Evolutionary conservation across 2,797 vertebrate genomes (phyloP).

Genomic region (Diceros bicornis): DNA sequence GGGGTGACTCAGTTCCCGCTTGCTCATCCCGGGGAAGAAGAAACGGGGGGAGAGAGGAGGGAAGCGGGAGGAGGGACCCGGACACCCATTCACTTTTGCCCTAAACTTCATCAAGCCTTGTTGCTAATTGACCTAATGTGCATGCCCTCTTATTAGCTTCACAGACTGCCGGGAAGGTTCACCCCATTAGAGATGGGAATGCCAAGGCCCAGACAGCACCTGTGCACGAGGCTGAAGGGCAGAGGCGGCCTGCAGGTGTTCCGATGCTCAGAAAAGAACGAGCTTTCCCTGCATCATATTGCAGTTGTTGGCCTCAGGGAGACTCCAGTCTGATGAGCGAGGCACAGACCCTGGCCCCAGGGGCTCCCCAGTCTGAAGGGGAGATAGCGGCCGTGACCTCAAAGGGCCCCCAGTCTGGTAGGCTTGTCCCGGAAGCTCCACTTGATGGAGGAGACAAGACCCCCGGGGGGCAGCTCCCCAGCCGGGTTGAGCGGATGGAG

Average conservation of each 20-base stretch:
- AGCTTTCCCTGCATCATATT: neutral
- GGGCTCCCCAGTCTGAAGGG: neutral
- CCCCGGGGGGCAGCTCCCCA: neutral
- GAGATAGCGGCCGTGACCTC: neutral
- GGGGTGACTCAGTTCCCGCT: constrained; percentile 84
- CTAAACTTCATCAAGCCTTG: neutral
- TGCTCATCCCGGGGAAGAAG: constrained; percentile 78
- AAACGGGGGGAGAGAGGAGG: neutral
- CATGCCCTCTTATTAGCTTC: neutral
- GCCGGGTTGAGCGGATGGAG: neutral
- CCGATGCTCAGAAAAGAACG: neutral
- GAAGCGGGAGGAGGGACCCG: neutral
- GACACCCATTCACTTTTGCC: constrained; percentile 20
- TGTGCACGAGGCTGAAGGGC: neutral
- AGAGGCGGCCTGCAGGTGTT: neutral
- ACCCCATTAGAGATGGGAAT: neutral
- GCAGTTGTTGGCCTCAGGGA: neutral
- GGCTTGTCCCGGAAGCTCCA: neutral
- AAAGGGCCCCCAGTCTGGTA: neutral
- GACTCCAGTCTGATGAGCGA: neutral
- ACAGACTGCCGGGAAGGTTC: neutral
- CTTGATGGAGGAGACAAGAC: neutral
- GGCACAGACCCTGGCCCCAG: neutral
- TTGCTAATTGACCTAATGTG: neutral
- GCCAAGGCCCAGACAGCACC: neutral